Base-by-base conservation (phyloP, 1,140 invertebrate genomes). In the Mactra quadrangularis region DNA sequence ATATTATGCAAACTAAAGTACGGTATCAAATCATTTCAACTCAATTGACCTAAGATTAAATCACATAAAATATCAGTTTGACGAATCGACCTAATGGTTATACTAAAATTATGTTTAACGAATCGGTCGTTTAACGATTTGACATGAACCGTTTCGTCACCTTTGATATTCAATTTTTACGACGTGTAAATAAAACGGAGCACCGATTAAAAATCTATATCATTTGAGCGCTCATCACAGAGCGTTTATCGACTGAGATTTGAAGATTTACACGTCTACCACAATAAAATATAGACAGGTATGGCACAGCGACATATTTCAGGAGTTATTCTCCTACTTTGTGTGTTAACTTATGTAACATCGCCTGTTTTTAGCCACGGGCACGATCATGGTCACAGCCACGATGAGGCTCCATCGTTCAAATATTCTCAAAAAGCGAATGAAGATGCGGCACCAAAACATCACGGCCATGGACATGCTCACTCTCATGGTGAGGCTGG, bases 371-470 rank as follows among this genome's bases (percentile, higher is more conserved):
- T 81, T 38, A 81, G 50, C 3, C 82, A 87, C 35, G 82, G 71
- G 1, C 87, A 89, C 60, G 85, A 52, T 41, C 87, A 88, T 79
- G 76, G 71, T 6, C 87, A 90, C 33, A 68, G 55, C 13, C 74
- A 83, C 52, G 84, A 89, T 2, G 75, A 91, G 74, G 83, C 86
- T n/a, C 62, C 88, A 1, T 88, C 87, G 4, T 89, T 89, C 33
- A 90, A 89, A 71, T 91, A 90, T 82, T 88, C 86, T 11, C 59
- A 78, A 59, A 62, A 89, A 72, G 89, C 90, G 11, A 91, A 91
- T 57, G 87, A 95, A 97, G 71, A 96, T 97, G 89, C 97, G 96
- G 3, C 98, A 99, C 55, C 62, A 13, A 62, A n/a, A 0, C 66
- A 82, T 71, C 86, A 88, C 33, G 88, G 87, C 41, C 92, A 93